Evolutionary conservation across 2,797 vertebrate genomes (phyloP).

Genomic region (Leucoraja ocellata): DNA sequence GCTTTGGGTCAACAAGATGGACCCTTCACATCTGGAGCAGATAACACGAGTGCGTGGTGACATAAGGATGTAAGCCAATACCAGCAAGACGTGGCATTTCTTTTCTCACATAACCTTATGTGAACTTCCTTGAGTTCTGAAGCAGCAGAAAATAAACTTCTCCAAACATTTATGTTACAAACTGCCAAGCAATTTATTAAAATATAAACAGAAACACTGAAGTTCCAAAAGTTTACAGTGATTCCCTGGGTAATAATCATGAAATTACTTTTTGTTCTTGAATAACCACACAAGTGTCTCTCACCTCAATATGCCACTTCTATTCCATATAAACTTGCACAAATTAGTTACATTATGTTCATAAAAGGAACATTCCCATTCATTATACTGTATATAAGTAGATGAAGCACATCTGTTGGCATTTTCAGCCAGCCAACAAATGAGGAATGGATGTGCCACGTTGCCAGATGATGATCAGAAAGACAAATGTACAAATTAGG

Average conservation of each 20-base stretch:
- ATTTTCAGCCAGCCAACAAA: not conserved
- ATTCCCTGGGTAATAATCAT: not conserved
- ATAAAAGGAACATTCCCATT: not conserved
- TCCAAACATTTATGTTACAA: not conserved
- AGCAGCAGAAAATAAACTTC: not conserved
- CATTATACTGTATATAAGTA: not conserved
- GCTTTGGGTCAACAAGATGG: too few species aligned
- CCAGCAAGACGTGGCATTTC: too few species aligned
- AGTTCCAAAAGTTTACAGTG: not conserved
- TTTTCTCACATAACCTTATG: not conserved
- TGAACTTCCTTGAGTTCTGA: not conserved
- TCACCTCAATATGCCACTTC: not conserved
- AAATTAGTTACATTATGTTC: not conserved
- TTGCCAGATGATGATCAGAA: not conserved
- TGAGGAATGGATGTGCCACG: not conserved
- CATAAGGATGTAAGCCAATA: too few species aligned
- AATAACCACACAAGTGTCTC: not conserved
- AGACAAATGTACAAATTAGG: not conserved
- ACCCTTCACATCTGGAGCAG: too few species aligned
- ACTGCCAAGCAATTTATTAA: slow-evolving; percentile 1
- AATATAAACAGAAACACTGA: not conserved
- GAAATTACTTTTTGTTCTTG: too few species aligned
- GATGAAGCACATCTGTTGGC: not conserved
- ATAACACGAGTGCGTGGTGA: too few species aligned
- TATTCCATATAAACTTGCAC: not conserved